Evolutionary conservation across 2,888 invertebrate genomes (phyloP), one percentile per base, ranked within the genome.

Genomic region (Melinopterus prodromus): DNA sequence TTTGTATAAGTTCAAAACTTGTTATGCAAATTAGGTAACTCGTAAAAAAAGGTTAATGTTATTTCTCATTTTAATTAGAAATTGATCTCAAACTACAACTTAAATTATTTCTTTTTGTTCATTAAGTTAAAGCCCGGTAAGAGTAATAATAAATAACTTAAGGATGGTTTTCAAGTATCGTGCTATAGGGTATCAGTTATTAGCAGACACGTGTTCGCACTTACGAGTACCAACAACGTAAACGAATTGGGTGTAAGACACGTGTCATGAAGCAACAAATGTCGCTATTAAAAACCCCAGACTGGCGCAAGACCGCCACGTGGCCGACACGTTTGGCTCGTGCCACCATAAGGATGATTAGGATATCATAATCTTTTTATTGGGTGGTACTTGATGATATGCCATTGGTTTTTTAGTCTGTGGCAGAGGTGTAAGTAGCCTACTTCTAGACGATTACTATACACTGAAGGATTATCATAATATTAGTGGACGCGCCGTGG

Each of bases 291-390:
- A 53, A 36, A 69, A 16, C 53, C 26, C 26, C 26, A 26, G 26
- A 26, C 26, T 26, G 53, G 12, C 53, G 12, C 53, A 36, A 70
- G 70, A 77, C 6, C 70, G 70, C 26, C 35, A 35, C 71, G 70
- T 71, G 77, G 14, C 77, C 35, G 70, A 35, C 77, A 70, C 77
- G 77, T 77, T 70, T n/a, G 70, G 7, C 69, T 1, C 26, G 77
- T 69, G 77, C 37, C 70, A 36, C 77, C 36, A 77, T 77, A 77
- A 70, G 77, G 16, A 26, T 77, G 70, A 77, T 77, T 77, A 77
- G 77, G 70, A 77, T 77, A 77, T 70, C 35, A 77, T 26, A 69
- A 26, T 53, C 53, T 53, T 53, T 53, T 53, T 53, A 53, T 53
- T 53, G 5, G 12, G 53, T 2, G 53, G 12, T 53, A 53, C 53